phyloP scores from a whole-genome alignment of 2,113 vertebrate genomes.

The Podiceps cristatus region DNA sequence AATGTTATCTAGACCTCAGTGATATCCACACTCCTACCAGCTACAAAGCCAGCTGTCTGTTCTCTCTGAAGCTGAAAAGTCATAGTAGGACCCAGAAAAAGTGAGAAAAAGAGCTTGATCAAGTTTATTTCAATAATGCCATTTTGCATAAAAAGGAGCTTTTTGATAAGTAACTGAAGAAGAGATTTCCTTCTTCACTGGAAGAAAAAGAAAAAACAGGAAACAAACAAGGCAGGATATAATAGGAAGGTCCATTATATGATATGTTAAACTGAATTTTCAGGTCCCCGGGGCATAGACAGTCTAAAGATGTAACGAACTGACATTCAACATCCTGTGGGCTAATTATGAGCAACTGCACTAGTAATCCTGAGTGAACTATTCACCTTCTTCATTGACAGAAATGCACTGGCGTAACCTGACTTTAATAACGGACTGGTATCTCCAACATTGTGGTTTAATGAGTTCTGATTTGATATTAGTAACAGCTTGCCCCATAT shows the following conservation, averaged over 20 bases:
- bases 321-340: slow-evolving; percentile 46
- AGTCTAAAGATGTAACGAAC: background rate
- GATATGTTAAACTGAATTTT: slow-evolving; percentile 28
- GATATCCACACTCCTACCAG: slow-evolving; percentile 32
- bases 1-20: slow-evolving; percentile 35
- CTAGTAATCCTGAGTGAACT: slow-evolving; percentile 67
- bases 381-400: slow-evolving; percentile 71
- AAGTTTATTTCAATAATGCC: background rate
- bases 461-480: slow-evolving; percentile 74
- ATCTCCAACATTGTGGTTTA: slow-evolving; percentile 50
- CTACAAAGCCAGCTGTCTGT: slow-evolving; percentile 18
- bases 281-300: background rate
- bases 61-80: slow-evolving; percentile 33
- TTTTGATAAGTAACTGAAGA: background rate
- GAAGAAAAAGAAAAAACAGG: background rate
- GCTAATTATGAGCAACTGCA: slow-evolving; percentile 69
- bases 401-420: slow-evolving; percentile 59
- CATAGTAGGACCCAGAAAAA: slow-evolving; percentile 1
- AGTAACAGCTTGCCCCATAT: slow-evolving; percentile 65
- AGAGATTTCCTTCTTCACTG: background rate
- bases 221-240: background rate
- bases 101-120: slow-evolving; percentile 11
- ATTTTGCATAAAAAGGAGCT: background rate
- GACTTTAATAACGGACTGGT: slow-evolving; percentile 64
- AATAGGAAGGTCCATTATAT: background rate